Evolutionary conservation across 2,888 invertebrate species (phyloP), one percentile per base, ranked within the genome.

Genomic region (Busseola fusca): DNA sequence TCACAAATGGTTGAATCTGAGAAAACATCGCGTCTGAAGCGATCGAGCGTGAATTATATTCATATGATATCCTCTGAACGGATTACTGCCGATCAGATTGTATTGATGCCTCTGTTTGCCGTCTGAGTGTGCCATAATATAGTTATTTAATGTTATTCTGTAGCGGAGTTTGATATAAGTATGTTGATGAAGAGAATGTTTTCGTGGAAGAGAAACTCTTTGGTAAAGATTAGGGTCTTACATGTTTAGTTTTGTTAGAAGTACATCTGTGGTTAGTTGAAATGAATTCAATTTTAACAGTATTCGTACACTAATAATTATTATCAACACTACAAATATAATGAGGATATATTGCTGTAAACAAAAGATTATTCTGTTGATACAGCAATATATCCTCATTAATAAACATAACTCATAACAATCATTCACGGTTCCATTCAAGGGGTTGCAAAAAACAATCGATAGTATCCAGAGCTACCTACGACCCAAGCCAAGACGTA

Each of bases 11-110:
- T 81, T 77, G 84, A 86, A 88, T 89, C 86, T 85, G 77, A 84
- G 88, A 87, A 88, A 89, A 90, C 90, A 89, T 85, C 81, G 86
- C 86, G 84, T 84, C 81, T 75, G 78, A 84, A 68, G 80, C 89
- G 81, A 86, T 86, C 86, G 84, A 86, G 85, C 85, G 89, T 88
- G 84, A 90, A 86, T 86, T 84, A 89, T 87, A 88, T 90, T 89
- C 88, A 88, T 88, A 85, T 83, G 87, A 86, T 86, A 86, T 82
- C 82, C 78, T 76, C 77, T 66, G 75, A 85, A 74, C 74, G 82
- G 84, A 80, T 80, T 84, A 84, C 84, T 78, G 81, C 64, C 67
- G 81, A 84, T 76, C 74, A 72, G 83, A 80, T 84, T 77, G 75
- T 72, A 77, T 82, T 76, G 83, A 80, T 80, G 77, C 80, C 72